Evolutionary conservation across 2,888 invertebrate genomes (phyloP), one percentile per base, ranked within the genome.

Genomic region (Argyresthia albistria): DNA sequence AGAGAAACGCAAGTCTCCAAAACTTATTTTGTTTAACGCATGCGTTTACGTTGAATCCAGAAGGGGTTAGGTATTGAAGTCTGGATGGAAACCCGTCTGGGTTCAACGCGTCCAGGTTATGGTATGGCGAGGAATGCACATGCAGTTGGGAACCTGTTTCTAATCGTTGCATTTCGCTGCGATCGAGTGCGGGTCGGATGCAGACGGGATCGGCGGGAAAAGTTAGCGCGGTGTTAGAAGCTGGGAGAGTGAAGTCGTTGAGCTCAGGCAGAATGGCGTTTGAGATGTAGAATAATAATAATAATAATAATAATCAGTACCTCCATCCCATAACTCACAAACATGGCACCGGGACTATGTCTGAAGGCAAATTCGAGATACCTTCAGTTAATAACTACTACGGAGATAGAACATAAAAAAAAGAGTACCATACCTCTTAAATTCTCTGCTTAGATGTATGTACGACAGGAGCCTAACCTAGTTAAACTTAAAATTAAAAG

Each of bases 91-190:
- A 45, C 48, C 48, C 14, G 47, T 15, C 25, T 25, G 10, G 36
- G 37, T 25, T 11, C 8, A 12, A 8, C n/a, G 35, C n/a, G 35
- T 47, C 35, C 12, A 12, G 47, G 35, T 25, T 35, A 11, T 11
- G 35, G 47, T 10, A 35, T 45, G 37, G 36, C 48, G 12, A 6
- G 80, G 69, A 69, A 74, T 66, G 67, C 65, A 62, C 70, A 60
- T 69, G 73, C 67, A 67, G 65, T 59, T 55, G 54, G 57, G 58
- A 69, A 84, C 84, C 80, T 80, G 84, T 84, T 83, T 58, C 82
- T 84, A 84, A 84, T 82, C 80, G 83, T 57, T 60, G 70, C 61
- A 64, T 68, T 72, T 71, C 69, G 73, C 76, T 64, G 70, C 69
- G 63, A 72, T 78, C 80, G 72, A 25, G 57, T 65, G 60, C 59